Base-by-base conservation (phyloP, 2,888 invertebrate genomes). In the Cremastinae sp. region DNA sequence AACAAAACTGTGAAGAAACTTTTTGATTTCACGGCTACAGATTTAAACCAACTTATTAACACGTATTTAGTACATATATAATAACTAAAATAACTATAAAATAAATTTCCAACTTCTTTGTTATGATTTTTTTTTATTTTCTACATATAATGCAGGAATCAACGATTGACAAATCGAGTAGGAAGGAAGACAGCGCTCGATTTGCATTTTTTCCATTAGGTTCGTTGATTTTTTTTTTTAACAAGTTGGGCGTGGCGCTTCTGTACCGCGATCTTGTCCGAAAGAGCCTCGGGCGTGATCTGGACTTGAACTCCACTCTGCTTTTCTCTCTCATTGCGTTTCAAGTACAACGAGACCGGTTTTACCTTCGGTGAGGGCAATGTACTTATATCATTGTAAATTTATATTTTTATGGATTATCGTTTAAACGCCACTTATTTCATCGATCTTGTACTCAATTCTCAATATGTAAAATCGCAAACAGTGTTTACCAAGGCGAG, bases 331-430 rank as follows among this genome's bases (percentile, higher is more conserved):
- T 71, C 71, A 71, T 74, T 69, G 61, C 76, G 62, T 78, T 80
- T 28, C 81, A 80, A 81, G 81, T 81, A 81, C 81, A 78, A 79
- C 80, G 77, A 70, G 79, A 78, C 66, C 61, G 61, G 36, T 58
- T 79, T 72, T 59, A 72, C 78, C 75, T 54, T 18, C 59, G 73
- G 77, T 64, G 69, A 22, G 65, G 61, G 51, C 61, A 62, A 71
- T 20, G 66, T 61, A 61, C 71, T 59, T 36, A 22, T 65, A 61
- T 41, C 18, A 10, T 59, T 51, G 12, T 51, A n/a, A 28, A 56
- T 51, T 10, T 64, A 51, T 28, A 43, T 45, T 34, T 22, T 9
- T n/a, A 18, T 1, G 14, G 53, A 34, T 20, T 12, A 14, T 14
- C 59, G 16, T 1, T 8, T 14, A 18, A 16, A 47, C 8, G 18